Conservation (phyloP, 2,888 invertebrate species). For the Gymnocheta viridis region DNA sequence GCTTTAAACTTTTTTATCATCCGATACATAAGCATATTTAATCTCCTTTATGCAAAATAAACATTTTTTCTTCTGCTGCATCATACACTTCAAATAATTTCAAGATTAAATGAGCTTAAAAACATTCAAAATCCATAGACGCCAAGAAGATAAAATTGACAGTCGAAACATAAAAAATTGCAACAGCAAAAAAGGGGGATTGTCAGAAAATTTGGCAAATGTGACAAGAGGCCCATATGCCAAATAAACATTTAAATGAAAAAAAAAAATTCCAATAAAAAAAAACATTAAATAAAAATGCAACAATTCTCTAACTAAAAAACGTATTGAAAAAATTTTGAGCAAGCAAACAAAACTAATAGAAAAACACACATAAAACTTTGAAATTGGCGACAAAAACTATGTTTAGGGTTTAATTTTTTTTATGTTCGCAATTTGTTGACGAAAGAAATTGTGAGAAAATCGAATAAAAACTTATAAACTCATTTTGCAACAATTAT, state of each 20-base stretch:
- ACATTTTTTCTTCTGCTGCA: conserved; percentile 30
- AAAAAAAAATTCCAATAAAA: neutral
- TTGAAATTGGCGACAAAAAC: conserved; percentile 54
- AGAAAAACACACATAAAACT: conserved; percentile 6
- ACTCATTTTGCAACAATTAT: conserved; percentile 63
- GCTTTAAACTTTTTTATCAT: conserved; percentile 27
- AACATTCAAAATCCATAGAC: conserved; percentile 49
- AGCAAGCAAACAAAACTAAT: conserved; percentile 13
- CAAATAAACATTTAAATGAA: conserved; percentile 33
- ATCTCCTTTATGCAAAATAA: conserved; percentile 56
- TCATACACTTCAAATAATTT: conserved; percentile 38
- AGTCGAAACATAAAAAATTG: conserved; percentile 19
- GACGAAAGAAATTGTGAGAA: conserved; percentile 41
- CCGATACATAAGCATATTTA: conserved; percentile 37
- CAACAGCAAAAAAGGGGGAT: conserved; percentile 30
- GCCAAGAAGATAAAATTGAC: conserved; percentile 54
- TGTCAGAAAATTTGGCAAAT: conserved; percentile 64
- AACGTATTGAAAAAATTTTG: conserved; percentile 29
- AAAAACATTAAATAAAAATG: conserved; percentile 30
- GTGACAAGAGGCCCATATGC: conserved; percentile 52
- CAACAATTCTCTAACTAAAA: conserved; percentile 41
- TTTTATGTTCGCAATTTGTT: conserved; percentile 11
- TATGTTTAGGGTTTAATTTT: conserved; percentile 12
- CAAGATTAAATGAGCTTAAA: conserved; percentile 59
- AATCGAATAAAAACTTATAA: conserved; percentile 41